Base-by-base conservation (phyloP, 2,113 vertebrate genomes). In the Urocynchramus pylzowi region DNA sequence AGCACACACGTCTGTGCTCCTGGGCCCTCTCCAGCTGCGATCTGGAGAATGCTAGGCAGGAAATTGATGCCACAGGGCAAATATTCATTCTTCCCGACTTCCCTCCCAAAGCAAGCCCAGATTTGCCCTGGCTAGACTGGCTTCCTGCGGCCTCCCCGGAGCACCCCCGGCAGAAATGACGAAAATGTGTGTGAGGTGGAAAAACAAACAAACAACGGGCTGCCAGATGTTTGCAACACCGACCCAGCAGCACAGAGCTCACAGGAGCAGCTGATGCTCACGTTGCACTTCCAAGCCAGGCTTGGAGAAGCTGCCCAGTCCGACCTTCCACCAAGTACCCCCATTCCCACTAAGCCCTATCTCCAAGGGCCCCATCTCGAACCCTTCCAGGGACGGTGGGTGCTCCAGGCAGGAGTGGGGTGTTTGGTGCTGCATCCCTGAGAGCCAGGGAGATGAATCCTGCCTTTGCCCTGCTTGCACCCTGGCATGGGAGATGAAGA, bases 51-150 rank as follows among this genome's bases (percentile, higher is more conserved):
- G 95, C 95, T 94, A 91, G 92, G 94, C 98, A 98, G 99, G 98
- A 99, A 98, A 98, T 98, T 91, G 97, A 88, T 98, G 97, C 98
- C 97, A 97, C 93, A 74, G 98, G 98, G 97, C 97, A 98, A 97
- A 96, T 91, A 97, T 88, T 97, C 97, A 88, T 97, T 93, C 97
- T 95, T 94, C 91, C 89, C 41, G 41, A 94, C 96, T 93, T 94
- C 67, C 91, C 94, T 97, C 89, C 96, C 93, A 89, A 92, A 97
- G 97, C 97, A 96, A 97, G 96, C 93, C 61, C 97, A 93, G 97
- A 95, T 97, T 89, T 97, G 98, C 98, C 81, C 91, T 63, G 98
- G 97, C 97, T 95, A 97, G 97, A 97, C 97, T 69, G 41, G 52
- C 97, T 98, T 98, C 98, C 98, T 97, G 97, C 79, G 79, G 96